These are phyloP conservation scores for Hetaerina titia DNA, from an alignment of 2,888 invertebrate species.

Conservation along the genomic window DNA sequence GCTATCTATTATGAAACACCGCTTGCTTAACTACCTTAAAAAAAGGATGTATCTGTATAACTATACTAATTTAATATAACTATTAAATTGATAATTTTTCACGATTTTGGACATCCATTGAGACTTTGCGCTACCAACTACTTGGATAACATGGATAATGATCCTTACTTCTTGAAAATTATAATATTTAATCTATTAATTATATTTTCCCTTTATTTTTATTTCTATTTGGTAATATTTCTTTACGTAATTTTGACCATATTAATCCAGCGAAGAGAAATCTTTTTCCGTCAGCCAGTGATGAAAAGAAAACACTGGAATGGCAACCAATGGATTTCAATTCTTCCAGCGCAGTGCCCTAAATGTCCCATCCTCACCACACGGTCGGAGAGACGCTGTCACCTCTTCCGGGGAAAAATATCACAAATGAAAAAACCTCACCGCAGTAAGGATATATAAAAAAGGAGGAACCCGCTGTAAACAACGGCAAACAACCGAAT, in stretches of 20 bases:
- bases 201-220: background rate
- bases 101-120: too few relatives aligned
- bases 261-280: background rate
- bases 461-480: background rate
- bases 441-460: background rate
- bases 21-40: too few relatives aligned
- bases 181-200: background rate
- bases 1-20: too few relatives aligned
- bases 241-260: background rate
- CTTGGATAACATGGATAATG: too few relatives aligned
- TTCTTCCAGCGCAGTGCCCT: background rate
- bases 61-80: too few relatives aligned
- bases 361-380: background rate
- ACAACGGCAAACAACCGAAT: conserved; percentile 39
- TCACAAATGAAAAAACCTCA: conserved; percentile 36
- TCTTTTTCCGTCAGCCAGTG: background rate
- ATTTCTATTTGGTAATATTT: background rate
- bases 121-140: too few relatives aligned
- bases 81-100: too few relatives aligned
- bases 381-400: background rate
- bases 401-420: background rate
- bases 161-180: too few relatives aligned
- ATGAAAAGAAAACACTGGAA: background rate
- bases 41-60: too few relatives aligned
- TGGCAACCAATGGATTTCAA: background rate